Evolutionary conservation across 2,888 invertebrate species (phyloP), one percentile per base, ranked within the genome.

Genomic region (Erannis defoliaria): DNA sequence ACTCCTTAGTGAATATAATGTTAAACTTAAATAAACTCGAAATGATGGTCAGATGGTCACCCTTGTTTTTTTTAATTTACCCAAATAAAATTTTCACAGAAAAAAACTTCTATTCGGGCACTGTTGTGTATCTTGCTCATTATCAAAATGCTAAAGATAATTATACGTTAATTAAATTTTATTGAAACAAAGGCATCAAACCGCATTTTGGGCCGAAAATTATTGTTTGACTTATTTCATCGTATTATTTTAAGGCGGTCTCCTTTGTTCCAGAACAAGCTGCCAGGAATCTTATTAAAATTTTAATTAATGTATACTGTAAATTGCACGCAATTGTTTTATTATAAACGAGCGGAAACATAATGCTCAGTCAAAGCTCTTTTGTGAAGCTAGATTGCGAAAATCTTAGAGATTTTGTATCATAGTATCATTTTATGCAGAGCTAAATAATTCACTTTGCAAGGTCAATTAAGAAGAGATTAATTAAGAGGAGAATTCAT

Each of bases 291-390:
- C 78, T 82, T 85, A 84, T 84, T 84, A 85, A 84, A 82, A 73
- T 82, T 84, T 80, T 81, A 85, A 85, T 85, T 81, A 83, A 84
- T 82, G 80, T 73, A 70, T 78, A 75, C 76, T 80, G 82, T 80
- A 80, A 82, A 82, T 82, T 78, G 74, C 72, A 74, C 62, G 65
- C 71, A 79, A 77, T 81, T 78, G 74, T 76, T 78, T 74, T 67
- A 68, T 61, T 68, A 49, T 62, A 49, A 66, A 55, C 49, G 68
- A 67, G 66, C 56, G 63, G 49, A 65, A 60, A 68, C 68, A 54
- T 66, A 67, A 46, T 55, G 57, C 31, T 55, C 29, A 42, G 51
- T 38, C 55, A 64, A 50, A 51, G 50, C 18, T 12, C 49, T 58
- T 63, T 55, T 61, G 55, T 42, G 40, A 16, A 38, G 33, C 18